These are phyloP conservation scores for Dascillus cervinus DNA, from an alignment of 2,888 invertebrate genomes.

Conservation along the genomic window DNA sequence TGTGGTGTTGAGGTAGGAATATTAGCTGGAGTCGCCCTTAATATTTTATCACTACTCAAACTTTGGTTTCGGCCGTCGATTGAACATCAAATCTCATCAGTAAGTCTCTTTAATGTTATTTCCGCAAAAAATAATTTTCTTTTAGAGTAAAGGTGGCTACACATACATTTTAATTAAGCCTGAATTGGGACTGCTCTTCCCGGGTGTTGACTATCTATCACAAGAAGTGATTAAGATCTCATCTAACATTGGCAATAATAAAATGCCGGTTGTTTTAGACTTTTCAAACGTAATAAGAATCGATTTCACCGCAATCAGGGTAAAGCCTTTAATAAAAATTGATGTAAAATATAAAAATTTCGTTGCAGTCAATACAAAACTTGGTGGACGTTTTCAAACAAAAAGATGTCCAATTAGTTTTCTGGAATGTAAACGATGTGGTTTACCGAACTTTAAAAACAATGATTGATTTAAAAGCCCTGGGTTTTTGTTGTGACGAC, in stretches of 20 bases:
- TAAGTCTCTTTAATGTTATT: no score
- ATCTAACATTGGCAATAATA: conserved; percentile 5
- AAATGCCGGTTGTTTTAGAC: conserved; percentile 11
- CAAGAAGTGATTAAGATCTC: conserved; percentile 49
- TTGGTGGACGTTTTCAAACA: no score
- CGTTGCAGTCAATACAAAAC: no score
- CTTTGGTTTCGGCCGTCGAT: conserved; percentile 58
- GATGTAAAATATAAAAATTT: no score
- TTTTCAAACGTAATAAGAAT: conserved; percentile 13
- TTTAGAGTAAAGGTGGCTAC: no score
- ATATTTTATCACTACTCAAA: conserved; percentile 57
- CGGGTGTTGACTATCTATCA: conserved; percentile 59
- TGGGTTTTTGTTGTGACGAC: no score
- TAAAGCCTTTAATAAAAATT: no score
- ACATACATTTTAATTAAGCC: conserved; percentile 55
- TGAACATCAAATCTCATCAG: conserved; percentile 4
- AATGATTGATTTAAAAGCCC: no score
- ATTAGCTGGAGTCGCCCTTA: conserved; percentile 59
- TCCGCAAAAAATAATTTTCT: no score
- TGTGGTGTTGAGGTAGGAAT: conserved; percentile 75
- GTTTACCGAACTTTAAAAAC: no score
- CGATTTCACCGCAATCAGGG: conserved; percentile 18
- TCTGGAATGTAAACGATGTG: no score
- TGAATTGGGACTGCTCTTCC: conserved; percentile 60
- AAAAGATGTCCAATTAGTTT: no score